Evolutionary conservation across 2,888 invertebrate genomes (phyloP), one percentile per base, ranked within the genome.

Genomic region (Matsumyia berberina): DNA sequence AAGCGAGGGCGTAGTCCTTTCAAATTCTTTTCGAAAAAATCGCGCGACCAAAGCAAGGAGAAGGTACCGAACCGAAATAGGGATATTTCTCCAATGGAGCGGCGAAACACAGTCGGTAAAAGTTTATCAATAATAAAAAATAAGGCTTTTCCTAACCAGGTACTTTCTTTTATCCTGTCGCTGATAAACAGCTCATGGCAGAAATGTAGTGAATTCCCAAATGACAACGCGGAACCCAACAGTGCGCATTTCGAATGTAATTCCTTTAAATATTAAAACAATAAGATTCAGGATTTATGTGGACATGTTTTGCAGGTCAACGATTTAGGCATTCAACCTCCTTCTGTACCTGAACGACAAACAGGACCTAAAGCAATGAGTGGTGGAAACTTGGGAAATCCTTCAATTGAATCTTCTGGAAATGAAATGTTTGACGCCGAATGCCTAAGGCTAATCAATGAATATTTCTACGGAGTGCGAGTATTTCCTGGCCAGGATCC

Each of bases 1-100:
- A 94, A 95, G 89, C 93, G 98, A 8, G 97, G 97, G 66, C 94
- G 97, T 87, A 98, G 98, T 42, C 98, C 98, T 15, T 98, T 99
- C 92, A 96, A 97, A 91, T 97, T 97, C 92, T 97, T 97, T 92
- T 95, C 96, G 31, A 95, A 96, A 89, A 97, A 97, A 90, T 90
- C 91, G 0, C 94, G 96, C 44, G 94, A 94, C 17, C 94, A 94
- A 88, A 95, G 95, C 87, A 94, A 94, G 15, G 95, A 95, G 46
- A 93, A 95, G 7, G 92, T 92, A 1, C 79, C 88, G 4, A 86
- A 88, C 1, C 87, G 90, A n/a, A 87, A 88, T 2, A 88, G 87
- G 62, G 91, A 91, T 62, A 88, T 88, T 0, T 87, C 88, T 12
- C 88, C 90, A 3, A 72, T 94, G 88, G 91, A 92, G 73, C 89